Evolutionary conservation across 2,888 invertebrate genomes (phyloP).

Genomic region (Apotomis betuletana): DNA sequence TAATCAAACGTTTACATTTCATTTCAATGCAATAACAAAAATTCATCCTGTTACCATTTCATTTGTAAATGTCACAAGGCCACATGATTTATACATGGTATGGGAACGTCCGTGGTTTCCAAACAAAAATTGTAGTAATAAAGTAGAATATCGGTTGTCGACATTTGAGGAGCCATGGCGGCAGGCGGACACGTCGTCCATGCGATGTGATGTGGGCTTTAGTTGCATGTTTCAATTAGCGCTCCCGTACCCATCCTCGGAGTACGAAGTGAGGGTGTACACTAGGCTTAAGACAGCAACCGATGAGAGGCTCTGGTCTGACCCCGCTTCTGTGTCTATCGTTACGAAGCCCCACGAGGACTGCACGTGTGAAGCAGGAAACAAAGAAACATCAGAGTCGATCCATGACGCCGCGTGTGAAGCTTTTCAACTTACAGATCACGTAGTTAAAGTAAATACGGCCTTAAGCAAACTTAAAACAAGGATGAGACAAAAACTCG

Average conservation of each 20-base stretch:
- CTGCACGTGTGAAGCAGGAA: not conserved
- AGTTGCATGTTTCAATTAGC: not conserved
- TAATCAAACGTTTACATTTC: not conserved
- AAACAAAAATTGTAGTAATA: not conserved
- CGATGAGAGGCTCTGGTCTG: not conserved
- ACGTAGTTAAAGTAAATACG: not conserved
- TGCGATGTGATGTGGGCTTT: too few species aligned
- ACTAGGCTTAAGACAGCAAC: not conserved
- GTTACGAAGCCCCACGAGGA: not conserved
- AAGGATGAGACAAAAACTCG: not conserved
- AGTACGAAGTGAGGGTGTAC: constrained; percentile 6
- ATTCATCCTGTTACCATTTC: too few species aligned
- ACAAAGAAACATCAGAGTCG: not conserved
- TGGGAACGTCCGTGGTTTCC: too few species aligned
- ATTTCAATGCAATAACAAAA: not conserved
- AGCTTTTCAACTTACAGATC: not conserved
- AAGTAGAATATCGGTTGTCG: not conserved
- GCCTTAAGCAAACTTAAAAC: not conserved
- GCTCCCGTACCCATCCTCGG: not conserved
- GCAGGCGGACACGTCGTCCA: constrained; percentile 1
- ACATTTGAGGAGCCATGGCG: not conserved
- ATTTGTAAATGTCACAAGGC: too few species aligned
- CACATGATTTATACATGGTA: too few species aligned
- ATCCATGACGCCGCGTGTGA: not conserved
- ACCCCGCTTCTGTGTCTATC: not conserved